These are phyloP conservation scores for Catagonus wagneri DNA, from an alignment of 2,113 vertebrate genomes.

Conservation along the genomic window DNA sequence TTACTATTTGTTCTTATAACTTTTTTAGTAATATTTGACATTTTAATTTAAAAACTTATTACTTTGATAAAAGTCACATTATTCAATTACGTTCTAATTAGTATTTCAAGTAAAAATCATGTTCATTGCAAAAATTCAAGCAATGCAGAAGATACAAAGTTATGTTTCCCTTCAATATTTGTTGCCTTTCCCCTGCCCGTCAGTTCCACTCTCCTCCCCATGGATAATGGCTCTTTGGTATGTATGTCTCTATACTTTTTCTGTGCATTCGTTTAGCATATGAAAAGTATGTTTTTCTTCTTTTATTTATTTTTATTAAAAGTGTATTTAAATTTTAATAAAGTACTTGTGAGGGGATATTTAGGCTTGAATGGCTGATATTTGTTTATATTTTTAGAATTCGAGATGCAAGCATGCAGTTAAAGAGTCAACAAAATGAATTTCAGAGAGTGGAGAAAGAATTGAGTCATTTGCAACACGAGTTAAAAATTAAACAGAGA, in stretches of 20 bases:
- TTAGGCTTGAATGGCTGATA: neutral
- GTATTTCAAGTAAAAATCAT: neutral
- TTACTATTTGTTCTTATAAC: constrained; percentile 31
- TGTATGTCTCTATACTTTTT: constrained; percentile 12
- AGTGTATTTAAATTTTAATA: constrained; percentile 44
- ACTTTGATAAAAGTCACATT: constrained; percentile 51
- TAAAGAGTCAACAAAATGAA: constrained; percentile 86
- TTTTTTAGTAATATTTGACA: constrained; percentile 44
- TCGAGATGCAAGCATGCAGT: constrained; percentile 81
- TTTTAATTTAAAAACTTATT: constrained; percentile 5
- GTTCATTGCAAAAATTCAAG: constrained; percentile 9
- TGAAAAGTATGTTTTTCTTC: neutral
- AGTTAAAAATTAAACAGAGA: constrained; percentile 85
- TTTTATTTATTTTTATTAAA: constrained; percentile 35
- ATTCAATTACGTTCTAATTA: neutral
- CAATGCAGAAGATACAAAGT: neutral
- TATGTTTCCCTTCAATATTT: neutral
- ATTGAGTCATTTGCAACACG: constrained; percentile 80
- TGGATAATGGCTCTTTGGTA: neutral
- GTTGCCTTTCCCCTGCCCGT: neutral
- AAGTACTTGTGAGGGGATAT: neutral
- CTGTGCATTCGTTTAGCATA: neutral
- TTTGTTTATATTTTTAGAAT: constrained; percentile 83
- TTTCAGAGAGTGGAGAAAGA: constrained; percentile 82
- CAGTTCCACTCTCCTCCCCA: neutral